Conservation (phyloP, 1,140 invertebrate species). For the Drosophila jambulina region DNA sequence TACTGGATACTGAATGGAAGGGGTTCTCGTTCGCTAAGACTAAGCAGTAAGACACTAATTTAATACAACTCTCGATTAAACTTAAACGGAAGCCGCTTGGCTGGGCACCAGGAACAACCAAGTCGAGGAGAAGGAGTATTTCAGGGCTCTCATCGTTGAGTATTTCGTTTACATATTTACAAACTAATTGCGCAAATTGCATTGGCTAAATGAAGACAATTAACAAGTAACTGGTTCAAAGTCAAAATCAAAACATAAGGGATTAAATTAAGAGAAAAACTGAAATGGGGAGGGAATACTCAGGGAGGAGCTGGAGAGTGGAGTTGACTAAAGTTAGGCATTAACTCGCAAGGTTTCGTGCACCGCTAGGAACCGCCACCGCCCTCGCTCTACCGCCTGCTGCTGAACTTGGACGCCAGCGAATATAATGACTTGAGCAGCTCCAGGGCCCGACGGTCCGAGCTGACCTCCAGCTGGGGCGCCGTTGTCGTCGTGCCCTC, state of each 20-base stretch:
- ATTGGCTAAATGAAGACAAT: slow-evolving; percentile 70
- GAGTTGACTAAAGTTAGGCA: slow-evolving; percentile 81
- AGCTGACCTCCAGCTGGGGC: slow-evolving; percentile 69
- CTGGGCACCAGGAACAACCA: slow-evolving; percentile 53
- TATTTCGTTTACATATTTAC: slow-evolving; percentile 80
- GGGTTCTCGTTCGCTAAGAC: slow-evolving; percentile 50
- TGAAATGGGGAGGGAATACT: neutral
- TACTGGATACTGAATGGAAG: slow-evolving; percentile 34
- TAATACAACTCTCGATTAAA: slow-evolving; percentile 69
- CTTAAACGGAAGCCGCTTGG: slow-evolving; percentile 43
- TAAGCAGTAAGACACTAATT: slow-evolving; percentile 70
- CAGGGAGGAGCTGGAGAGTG: slow-evolving; percentile 31
- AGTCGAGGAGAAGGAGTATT: slow-evolving; percentile 43
- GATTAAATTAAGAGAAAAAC: slow-evolving; percentile 19
- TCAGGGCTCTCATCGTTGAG: slow-evolving; percentile 50
- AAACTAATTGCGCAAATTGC: slow-evolving; percentile 70
- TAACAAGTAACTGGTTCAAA: slow-evolving; percentile 52
- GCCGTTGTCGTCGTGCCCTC: slow-evolving; percentile 59
- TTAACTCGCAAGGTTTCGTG: slow-evolving; percentile 58
- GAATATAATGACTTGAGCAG: slow-evolving; percentile 92
- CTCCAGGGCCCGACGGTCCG: slow-evolving; percentile 92
- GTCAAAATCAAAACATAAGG: slow-evolving; percentile 32
- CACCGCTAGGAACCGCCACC: slow-evolving; percentile 54
- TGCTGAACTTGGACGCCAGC: slow-evolving; percentile 90
- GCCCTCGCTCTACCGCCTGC: slow-evolving; percentile 74